Evolutionary conservation across 2,888 invertebrate genomes (phyloP), one percentile per base, ranked within the genome.

Genomic region (Dioctria linearis): DNA sequence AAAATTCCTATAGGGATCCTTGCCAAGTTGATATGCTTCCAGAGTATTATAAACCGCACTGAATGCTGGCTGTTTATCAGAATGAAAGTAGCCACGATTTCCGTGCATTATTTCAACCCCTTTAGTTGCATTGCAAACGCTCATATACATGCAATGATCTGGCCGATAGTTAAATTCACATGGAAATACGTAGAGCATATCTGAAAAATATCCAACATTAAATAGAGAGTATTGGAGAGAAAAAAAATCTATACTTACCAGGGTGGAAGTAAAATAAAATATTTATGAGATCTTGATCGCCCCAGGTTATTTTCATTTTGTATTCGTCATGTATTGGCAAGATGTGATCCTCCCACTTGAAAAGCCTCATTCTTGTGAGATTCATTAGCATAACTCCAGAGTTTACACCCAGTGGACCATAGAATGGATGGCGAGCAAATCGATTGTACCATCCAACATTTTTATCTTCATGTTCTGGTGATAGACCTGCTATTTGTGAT

Each of bases 321-420:
- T 96, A 98, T 87, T 95, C 93, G 83, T 94, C 92, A 89, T 96
- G 95, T 84, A 97, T 94, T 3, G 96, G 95, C 83, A 94, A 91
- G 43, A 98, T 93, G 87, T 95, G 94, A 82, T 94, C 92, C 81
- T 93, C 93, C 97, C 98, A 98, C 42, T 94, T 91, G 85, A 97
- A 96, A 43, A 91, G 89, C 82, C 98, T 90, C 95, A 98, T 96
- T 85, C 96, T 92, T 0, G 97, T 97, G 78, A 98, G 90, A 89
- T 98, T 98, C 98, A 98, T 98, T 75, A 98, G 89, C 98, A 98
- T 98, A 0, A 98, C 97, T 54, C 98, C 98, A 0, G 98, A 98
- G 90, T 98, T 98, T 0, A 98, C 93, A 81, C 98, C 98, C 4
- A 88, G 82, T 25, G 84, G 83, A 81, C 96, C 96, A 91, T 96